Base-by-base conservation (phyloP, 2,888 invertebrate species). In the Eristalis pertinax region DNA sequence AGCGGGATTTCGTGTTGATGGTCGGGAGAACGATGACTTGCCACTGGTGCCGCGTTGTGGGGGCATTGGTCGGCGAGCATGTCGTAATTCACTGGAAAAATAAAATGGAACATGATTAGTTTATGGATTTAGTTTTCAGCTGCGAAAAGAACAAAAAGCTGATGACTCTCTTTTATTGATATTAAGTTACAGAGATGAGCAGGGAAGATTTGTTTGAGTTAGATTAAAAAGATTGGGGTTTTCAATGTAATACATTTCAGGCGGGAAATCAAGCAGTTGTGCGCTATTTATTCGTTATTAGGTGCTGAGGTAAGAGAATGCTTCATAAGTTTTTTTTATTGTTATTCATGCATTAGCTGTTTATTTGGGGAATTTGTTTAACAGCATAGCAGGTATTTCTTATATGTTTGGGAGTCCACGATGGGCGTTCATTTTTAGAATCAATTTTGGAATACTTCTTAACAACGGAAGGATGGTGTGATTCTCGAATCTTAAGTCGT, bases 11-110 rank as follows among this genome's bases (percentile, higher is more conserved):
- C 95, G 94, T 90, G 91, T 90, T 89, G 95, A 95, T 89, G 94
- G 94, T 90, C 94, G 94, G 90, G 94, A 95, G 91, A 94, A 95
- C 90, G 91, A 91, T 83, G 94, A 92, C 85, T 93, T 94, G 88
- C 94, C 93, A 85, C 94, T 93, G 88, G 94, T 94, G 87, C 95
- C 95, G 88, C 95, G 93, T 69, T 94, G 93, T 89, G 94, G 93
- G 67, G 93, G 92, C 89, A 94, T 94, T 80, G 95, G 95, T 88
- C 96, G 93, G 64, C 96, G 94, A 11, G 95, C 95, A 90, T 95
- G 96, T 73, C 96, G 94, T 91, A 96, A 94, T 91, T 96, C 96
- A 62, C 93, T 93, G 90, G 74, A 90, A 90, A 79, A 60, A 79
- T 74, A 74, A 43, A 67, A 62, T 50, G 29, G 22, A 72, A 24